phyloP scores from a whole-genome alignment of 1,140 invertebrate species.

The Lucilia cuprina region DNA sequence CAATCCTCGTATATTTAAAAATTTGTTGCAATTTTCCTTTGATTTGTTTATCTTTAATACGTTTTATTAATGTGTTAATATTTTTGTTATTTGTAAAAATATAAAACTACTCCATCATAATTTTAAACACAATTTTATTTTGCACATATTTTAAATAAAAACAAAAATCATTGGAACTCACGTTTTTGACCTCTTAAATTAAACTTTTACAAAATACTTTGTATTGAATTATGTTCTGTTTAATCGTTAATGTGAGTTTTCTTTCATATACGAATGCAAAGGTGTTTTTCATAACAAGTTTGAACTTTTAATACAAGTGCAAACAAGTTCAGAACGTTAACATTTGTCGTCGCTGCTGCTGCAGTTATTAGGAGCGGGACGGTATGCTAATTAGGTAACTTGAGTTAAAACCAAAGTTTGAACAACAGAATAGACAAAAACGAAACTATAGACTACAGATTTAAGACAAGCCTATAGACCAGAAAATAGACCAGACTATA shows the following conservation, averaged over 20 bases:
- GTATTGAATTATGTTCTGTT: background rate
- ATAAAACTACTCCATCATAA: background rate
- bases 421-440: too few species aligned
- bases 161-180: background rate
- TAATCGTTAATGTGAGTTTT: background rate
- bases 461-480: too few species aligned
- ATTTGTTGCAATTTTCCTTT: too few species aligned
- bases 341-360: too few species aligned
- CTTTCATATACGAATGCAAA: background rate
- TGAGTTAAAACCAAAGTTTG: too few species aligned
- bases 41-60: too few species aligned
- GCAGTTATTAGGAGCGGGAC: too few species aligned
- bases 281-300: background rate
- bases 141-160: background rate
- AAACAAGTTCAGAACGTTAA: background rate
- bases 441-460: too few species aligned
- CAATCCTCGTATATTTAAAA: too few species aligned
- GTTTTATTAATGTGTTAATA: too few species aligned
- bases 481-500: too few species aligned
- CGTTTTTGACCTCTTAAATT: background rate
- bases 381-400: too few species aligned
- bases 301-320: slow-evolving; percentile 3
- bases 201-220: background rate
- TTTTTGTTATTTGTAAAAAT: background rate
- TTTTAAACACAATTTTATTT: background rate